phyloP scores from a whole-genome alignment of 2,888 invertebrate genomes.

The Ferrisia virgata region DNA sequence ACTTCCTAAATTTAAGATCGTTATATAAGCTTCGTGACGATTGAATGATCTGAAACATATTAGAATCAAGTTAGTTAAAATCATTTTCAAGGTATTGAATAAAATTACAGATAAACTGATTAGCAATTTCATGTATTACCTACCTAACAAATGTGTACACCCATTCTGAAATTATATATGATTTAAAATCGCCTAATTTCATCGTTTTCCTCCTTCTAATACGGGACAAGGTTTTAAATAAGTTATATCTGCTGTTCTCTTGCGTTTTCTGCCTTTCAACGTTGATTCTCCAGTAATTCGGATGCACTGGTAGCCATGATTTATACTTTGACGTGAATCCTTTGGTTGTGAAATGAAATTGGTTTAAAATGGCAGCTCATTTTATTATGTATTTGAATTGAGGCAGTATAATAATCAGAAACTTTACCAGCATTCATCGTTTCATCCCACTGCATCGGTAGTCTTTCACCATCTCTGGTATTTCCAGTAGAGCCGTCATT shows the following conservation, averaged over 20 bases:
- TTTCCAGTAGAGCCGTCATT: slow-evolving; percentile 58
- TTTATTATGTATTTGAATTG: no score
- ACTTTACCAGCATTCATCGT: slow-evolving; percentile 60
- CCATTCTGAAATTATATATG: slow-evolving; percentile 9
- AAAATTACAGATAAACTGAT: no score
- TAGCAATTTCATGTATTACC: neutral
- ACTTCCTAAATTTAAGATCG: slow-evolving; percentile 46
- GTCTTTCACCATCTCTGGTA: slow-evolving; percentile 70
- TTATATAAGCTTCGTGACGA: slow-evolving; percentile 38
- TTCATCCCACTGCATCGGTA: slow-evolving; percentile 77
- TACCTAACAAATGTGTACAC: neutral
- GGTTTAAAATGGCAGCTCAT: no score
- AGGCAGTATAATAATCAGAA: neutral
- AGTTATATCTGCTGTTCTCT: slow-evolving; percentile 36
- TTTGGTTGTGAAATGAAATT: no score
- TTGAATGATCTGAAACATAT: slow-evolving; percentile 37
- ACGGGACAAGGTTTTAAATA: slow-evolving; percentile 40
- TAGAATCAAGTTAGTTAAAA: no score
- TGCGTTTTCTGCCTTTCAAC: slow-evolving; percentile 34
- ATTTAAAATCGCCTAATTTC: neutral
- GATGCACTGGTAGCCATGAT: slow-evolving; percentile 45
- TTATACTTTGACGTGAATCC: slow-evolving; percentile 36
- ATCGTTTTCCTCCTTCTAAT: slow-evolving; percentile 16
- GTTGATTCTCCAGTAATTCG: slow-evolving; percentile 44
- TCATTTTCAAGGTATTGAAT: no score